Conservation (phyloP, 2,797 vertebrate genomes). For the Danio kyathit region DNA sequence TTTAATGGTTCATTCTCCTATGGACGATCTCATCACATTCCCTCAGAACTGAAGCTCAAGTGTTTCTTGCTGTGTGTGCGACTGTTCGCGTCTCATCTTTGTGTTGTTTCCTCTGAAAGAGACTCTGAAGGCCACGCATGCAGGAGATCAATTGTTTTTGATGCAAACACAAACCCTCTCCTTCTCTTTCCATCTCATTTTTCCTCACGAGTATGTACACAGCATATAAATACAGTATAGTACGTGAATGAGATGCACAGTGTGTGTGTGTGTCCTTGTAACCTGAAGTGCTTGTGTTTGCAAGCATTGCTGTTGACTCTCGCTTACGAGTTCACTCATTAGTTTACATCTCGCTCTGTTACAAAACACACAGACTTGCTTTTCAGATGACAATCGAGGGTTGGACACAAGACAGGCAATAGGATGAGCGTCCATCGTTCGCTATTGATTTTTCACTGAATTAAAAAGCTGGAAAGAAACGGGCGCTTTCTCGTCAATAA, state of each 20-base stretch:
- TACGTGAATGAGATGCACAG: background rate
- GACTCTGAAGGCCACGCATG: conserved; percentile 32
- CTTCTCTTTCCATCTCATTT: background rate
- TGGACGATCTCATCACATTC: background rate
- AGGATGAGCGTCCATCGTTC: background rate
- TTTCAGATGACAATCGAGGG: background rate
- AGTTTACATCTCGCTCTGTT: background rate
- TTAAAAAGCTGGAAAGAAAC: background rate
- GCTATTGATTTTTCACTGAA: background rate
- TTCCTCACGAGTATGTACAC: background rate
- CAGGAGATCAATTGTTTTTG: conserved; percentile 10
- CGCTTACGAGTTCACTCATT: background rate
- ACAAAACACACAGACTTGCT: background rate
- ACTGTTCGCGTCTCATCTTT: background rate
- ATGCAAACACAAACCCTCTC: background rate
- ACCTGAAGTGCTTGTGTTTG: background rate
- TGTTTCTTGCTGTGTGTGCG: background rate
- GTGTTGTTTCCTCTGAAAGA: conserved; percentile 4
- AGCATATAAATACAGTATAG: background rate
- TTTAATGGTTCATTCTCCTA: background rate
- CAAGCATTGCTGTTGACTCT: background rate
- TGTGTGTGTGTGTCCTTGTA: conserved; percentile 24
- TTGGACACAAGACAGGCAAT: background rate
- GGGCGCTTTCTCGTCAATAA: background rate
- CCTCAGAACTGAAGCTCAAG: background rate